phyloP scores from a whole-genome alignment of 1,140 invertebrate species.

The Pemphigus obesinymphae region DNA sequence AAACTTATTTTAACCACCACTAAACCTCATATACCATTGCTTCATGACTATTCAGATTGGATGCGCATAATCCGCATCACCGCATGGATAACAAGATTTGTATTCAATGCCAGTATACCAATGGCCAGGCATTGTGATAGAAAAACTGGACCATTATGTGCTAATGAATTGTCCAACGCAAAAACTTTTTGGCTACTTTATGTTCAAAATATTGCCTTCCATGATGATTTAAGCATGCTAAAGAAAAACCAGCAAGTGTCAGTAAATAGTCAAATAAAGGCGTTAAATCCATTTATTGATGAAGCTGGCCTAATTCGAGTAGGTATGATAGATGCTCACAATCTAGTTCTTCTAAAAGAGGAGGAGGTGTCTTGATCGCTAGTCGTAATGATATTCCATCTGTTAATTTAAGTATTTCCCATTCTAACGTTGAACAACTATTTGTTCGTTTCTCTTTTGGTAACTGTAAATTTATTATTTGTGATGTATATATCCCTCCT shows the following conservation, averaged over 20 bases:
- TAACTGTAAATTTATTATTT: too few relatives aligned
- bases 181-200: neutral
- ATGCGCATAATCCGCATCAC: neutral
- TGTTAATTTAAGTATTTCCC: too few relatives aligned
- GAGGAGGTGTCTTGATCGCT: too few relatives aligned
- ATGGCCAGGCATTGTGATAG: neutral
- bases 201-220: neutral
- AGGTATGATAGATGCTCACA: too few relatives aligned
- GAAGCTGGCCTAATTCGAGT: neutral
- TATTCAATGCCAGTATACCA: neutral
- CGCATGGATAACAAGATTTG: neutral
- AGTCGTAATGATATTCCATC: too few relatives aligned
- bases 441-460: too few relatives aligned
- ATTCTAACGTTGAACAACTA: too few relatives aligned
- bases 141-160: neutral
- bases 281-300: neutral
- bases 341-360: too few relatives aligned
- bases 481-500: too few relatives aligned
- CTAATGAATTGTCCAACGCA: neutral
- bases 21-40: neutral
- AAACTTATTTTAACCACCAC: neutral
- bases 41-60: neutral
- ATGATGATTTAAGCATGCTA: neutral
- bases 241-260: neutral
- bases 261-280: neutral